Conservation (phyloP, 2,797 vertebrate genomes). For the Cephalopachus bancanus region DNA sequence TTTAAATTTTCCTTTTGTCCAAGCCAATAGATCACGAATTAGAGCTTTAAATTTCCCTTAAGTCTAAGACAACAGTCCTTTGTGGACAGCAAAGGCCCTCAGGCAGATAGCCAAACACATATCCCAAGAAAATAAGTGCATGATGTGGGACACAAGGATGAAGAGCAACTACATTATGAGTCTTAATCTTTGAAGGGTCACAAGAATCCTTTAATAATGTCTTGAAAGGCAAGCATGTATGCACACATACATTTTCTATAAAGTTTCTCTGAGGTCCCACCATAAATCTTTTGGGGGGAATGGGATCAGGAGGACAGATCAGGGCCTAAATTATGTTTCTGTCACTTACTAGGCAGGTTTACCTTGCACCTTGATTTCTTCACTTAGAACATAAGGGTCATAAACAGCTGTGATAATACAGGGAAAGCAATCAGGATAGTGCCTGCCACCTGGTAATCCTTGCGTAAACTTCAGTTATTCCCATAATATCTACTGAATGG, state of each 20-base stretch:
- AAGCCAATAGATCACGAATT: conserved; percentile 43
- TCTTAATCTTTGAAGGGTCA: background rate
- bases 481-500: background rate
- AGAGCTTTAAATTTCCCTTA: background rate
- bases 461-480: background rate
- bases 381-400: background rate
- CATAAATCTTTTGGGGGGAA: background rate
- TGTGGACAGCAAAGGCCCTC: background rate
- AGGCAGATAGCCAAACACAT: background rate
- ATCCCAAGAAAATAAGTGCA: background rate
- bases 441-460: background rate
- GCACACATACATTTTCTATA: background rate
- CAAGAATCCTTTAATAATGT: background rate
- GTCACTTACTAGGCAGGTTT: background rate
- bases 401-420: background rate
- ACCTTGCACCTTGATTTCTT: background rate
- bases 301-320: background rate
- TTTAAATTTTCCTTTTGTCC: conserved; percentile 52
- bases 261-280: background rate
- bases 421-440: background rate
- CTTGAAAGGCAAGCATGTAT: background rate
- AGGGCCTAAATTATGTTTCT: conserved; percentile 19
- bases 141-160: background rate
- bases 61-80: background rate
- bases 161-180: background rate